A percentile compares a stretch with the other conserved stretches of the same genome.
Evolutionary conservation across 2,113 vertebrate genomes (phyloP).

Genomic region (Corythornis madagascariensis): DNA sequence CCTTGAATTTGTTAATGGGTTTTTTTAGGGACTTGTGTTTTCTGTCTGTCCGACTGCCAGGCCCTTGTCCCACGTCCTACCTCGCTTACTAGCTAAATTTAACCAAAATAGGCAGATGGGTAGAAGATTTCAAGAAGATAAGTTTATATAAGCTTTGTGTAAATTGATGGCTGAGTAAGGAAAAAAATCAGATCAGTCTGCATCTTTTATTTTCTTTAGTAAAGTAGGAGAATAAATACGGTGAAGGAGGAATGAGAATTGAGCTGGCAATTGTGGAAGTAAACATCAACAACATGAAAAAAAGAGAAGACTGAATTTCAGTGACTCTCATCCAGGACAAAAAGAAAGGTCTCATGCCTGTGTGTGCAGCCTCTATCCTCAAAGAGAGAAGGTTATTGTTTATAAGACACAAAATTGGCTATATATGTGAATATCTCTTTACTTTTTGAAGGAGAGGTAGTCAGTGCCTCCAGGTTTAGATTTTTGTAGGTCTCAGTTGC

Average conservation of each 20-base stretch:
- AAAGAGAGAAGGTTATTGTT: background rate
- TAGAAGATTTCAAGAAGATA: background rate
- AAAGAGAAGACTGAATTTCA: background rate
- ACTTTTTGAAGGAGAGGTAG: background rate
- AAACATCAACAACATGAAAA: background rate
- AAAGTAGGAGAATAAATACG: background rate
- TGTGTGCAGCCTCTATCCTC: background rate
- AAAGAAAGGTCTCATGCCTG: background rate
- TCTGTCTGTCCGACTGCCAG: background rate
- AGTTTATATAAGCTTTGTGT: background rate
- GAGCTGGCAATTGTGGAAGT: background rate
- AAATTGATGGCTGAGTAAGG: background rate
- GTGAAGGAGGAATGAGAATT: background rate
- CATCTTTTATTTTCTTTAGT: background rate
- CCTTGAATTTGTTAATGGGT: background rate
- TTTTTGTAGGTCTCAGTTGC: background rate
- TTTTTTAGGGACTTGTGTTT: background rate
- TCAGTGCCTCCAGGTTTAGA: background rate
- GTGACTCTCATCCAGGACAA: background rate
- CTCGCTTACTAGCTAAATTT: background rate
- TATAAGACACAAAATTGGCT: background rate
- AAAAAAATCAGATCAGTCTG: background rate
- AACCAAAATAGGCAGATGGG: background rate
- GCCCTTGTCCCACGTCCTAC: background rate
- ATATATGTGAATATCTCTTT: rapidly evolving